A percentile compares a stretch with the other conserved stretches of the same genome.
phyloP scores from a whole-genome alignment of 2,797 vertebrate genomes.

The Hyperoplus lanceolatus region DNA sequence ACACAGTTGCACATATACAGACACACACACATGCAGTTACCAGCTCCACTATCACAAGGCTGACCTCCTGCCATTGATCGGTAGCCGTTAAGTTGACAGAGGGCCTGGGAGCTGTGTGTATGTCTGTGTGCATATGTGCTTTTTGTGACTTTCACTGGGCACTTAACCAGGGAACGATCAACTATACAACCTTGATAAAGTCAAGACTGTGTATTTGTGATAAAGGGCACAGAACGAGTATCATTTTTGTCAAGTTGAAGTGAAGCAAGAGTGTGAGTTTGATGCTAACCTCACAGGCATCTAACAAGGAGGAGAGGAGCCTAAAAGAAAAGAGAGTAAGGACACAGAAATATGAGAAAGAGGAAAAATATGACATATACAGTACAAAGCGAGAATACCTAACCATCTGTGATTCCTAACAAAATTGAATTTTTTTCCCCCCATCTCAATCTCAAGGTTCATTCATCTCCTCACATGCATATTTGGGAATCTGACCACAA shows the following conservation, averaged over 20 bases:
- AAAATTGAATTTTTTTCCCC: background rate
- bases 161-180: conserved; percentile 92
- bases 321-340: conserved; percentile 30
- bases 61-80: conserved; percentile 93
- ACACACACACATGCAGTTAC: conserved; percentile 51
- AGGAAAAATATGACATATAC: background rate
- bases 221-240: conserved; percentile 54
- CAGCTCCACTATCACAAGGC: conserved; percentile 67
- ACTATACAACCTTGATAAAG: conserved; percentile 86
- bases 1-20: conserved; percentile 49
- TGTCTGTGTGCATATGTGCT: conserved; percentile 37
- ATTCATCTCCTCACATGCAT: background rate
- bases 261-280: conserved; percentile 54
- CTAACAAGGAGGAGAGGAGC: conserved; percentile 58
- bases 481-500: background rate
- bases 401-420: background rate
- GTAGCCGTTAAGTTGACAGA: conserved; percentile 96
- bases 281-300: conserved; percentile 61
- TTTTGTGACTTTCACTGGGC: conserved; percentile 79
- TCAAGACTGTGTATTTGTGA: conserved; percentile 69
- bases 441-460: background rate
- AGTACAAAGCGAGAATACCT: background rate
- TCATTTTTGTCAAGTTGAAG: conserved; percentile 65
- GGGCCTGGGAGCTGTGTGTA: conserved; percentile 81
- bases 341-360: background rate